Base-by-base conservation (phyloP, 2,888 invertebrate genomes). In the Plebejus melissa region DNA sequence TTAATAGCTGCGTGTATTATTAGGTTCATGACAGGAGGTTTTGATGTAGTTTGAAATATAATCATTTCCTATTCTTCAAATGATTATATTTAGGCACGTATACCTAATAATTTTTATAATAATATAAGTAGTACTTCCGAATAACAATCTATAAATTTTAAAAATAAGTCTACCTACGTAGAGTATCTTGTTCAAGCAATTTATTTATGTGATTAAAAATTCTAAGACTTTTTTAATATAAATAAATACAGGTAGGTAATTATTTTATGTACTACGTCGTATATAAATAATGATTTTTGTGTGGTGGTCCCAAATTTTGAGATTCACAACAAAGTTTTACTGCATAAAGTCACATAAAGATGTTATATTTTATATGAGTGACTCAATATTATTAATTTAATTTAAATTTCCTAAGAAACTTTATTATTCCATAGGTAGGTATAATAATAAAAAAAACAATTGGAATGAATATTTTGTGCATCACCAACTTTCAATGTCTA, bases 111-210 rank as follows among this genome's bases (percentile, higher is more conserved):
- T 13, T 54, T 50, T 36, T 13, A 22, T 54, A 54, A 36, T 69
- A 65, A 65, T 36, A 32, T 32, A 32, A 32, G 58, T 58, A 65
- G 32, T 65, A 16, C 36, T 2, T 9, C 22, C 36, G 16, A 69
- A 6, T 57, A 22, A 46, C 22, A 36, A 50, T 36, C 22, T 57
- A 57, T 57, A 57, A 57, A 70, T 75, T 69, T 72, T 57, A 77
- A 78, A 76, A 65, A 58, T 58, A 77, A 76, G 76, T 75, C 78
- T 80, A 81, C 78, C 79, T 81, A 80, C 77, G 70, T 75, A 76
- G 80, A 81, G 80, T 78, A 78, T 80, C 80, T 80, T 79, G 76
- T 80, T 79, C 78, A 79, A 76, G 77, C 6, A 7, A 57, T 13
- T 22, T 7, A 54, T 46, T 13, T 11, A n/a, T 0, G 38, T 58